Evolutionary conservation across 1,140 invertebrate species (phyloP), one percentile per base, ranked within the genome.

Genomic region (Lepeophtheirus salmonis): DNA sequence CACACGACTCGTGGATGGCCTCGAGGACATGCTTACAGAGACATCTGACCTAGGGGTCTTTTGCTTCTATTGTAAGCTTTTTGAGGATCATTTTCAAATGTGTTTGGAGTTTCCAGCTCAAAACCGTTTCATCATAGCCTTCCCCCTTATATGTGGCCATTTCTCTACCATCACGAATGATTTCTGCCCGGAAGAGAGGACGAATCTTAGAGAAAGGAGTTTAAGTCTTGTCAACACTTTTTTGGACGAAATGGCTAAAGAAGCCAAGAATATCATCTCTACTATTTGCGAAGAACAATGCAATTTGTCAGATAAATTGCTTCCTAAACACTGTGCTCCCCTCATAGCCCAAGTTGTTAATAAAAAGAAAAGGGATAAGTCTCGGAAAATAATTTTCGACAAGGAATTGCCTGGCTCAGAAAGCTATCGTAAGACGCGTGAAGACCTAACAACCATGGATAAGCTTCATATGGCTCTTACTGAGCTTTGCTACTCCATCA

Each of bases 381-480:
- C 89, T 68, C 89, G 88, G 66, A 83, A 83, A 65, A 75, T 41
- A 6, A 41, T 80, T 18, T 78, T 80, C 41, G 87, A 91, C 71
- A 81, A 87, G 59, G 79, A 83, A 30, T 87, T 86, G 67, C 92
- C 94, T 0, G 92, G 92, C 13, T 78, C 82, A 64, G 94, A 97
- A 71, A 96, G 89, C 71, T 90, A 88, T 63, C 77, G 92, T 56
- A 94, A 94, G 74, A 94, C 89, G 0, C 76, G 94, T 50, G 92
- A 97, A 72, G 89, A 96, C 67, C 75, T 97, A 56, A 97, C 89
- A 10, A 94, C 89, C 18, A 96, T 97, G 90, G 95, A 98, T 69
- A 98, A 97, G 73, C 72, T 97, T 18, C 92, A 97, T 68, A 97
- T 97, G 90, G 92, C 94, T 0, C 70, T 98, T 17, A 97, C 92